Evolutionary conservation across 2,888 invertebrate genomes (phyloP), one percentile per base, ranked within the genome.

Genomic region (Drosophila antonietae): DNA sequence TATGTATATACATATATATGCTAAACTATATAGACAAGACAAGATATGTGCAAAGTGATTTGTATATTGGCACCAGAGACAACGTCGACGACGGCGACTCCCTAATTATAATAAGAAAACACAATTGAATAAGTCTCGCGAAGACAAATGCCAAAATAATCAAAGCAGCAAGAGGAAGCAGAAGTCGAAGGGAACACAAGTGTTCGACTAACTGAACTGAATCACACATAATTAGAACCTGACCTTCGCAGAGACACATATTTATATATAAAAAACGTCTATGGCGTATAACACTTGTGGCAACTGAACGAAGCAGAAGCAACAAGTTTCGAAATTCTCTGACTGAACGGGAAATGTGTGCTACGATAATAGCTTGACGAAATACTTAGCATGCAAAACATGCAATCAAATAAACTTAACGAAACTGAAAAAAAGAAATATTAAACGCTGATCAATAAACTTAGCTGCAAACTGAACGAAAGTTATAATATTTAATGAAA

Each of bases 161-260:
- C 53, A 53, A 15, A 37, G 37, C 23, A 23, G 33, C n/a, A n/a
- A n/a, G n/a, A n/a, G n/a, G n/a, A n/a, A n/a, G n/a, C 23, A 23
- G 33, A 59, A 62, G 51, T 43, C 15, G 39, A 41, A 28, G 49
- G n/a, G 15, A 51, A 44, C 67, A 65, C 72, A 79, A 72, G 76
- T 79, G 78, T 73, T 62, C 15, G 51, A 31, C 53, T 56, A 53
- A 61, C 35, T 33, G 43, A 49, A 61, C 35, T 33, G 43, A 56
- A 57, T 52, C 35, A 43, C 35, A 79, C 53, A 57, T 52, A 80
- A 65, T 64, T 57, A 69, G 69, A 74, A 73, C 46, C 43, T 73
- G 88, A 83, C 85, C 88, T 87, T 83, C 73, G 58, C 60, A 18
- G 18, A 51, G 57, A 53, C 58, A 53, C 58, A 51, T 39, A 51